These are phyloP conservation scores for Eupithecia vulgata DNA, from an alignment of 2,888 invertebrate genomes.

Conservation along the genomic window DNA sequence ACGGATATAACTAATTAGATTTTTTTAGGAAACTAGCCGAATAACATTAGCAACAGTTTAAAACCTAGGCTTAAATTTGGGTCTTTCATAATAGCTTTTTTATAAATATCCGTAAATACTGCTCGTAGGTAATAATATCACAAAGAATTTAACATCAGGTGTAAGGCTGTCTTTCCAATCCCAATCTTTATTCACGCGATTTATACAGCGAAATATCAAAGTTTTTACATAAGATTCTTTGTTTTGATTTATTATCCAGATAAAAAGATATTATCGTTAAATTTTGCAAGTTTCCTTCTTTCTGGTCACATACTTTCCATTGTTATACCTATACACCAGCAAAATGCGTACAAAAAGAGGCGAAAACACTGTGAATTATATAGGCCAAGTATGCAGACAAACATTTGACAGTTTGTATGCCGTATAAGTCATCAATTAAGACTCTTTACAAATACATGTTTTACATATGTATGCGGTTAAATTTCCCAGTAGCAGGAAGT, in stretches of 20 bases:
- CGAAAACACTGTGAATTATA: too few relatives aligned
- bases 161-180: not conserved
- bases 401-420: too few relatives aligned
- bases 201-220: not conserved
- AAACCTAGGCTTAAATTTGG: not conserved
- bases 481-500: not conserved
- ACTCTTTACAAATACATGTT: too few relatives aligned
- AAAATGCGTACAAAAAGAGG: too few relatives aligned
- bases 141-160: not conserved
- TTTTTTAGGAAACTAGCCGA: too few relatives aligned
- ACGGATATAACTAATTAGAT: too few relatives aligned
- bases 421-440: too few relatives aligned
- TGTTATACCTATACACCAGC: not conserved
- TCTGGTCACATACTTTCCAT: not conserved
- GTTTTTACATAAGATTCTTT: not conserved
- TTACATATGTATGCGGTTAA: not conserved
- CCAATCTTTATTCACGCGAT: not conserved
- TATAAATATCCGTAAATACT: not conserved
- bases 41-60: not conserved
- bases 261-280: not conserved
- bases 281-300: not conserved
- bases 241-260: not conserved
- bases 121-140: slow-evolving; percentile 5
- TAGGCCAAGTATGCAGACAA: too few relatives aligned
- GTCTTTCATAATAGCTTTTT: not conserved